A percentile compares a stretch with the other conserved stretches of the same genome.
phyloP scores from a whole-genome alignment of 2,888 invertebrate species.

The Orchesellides sinensis region DNA sequence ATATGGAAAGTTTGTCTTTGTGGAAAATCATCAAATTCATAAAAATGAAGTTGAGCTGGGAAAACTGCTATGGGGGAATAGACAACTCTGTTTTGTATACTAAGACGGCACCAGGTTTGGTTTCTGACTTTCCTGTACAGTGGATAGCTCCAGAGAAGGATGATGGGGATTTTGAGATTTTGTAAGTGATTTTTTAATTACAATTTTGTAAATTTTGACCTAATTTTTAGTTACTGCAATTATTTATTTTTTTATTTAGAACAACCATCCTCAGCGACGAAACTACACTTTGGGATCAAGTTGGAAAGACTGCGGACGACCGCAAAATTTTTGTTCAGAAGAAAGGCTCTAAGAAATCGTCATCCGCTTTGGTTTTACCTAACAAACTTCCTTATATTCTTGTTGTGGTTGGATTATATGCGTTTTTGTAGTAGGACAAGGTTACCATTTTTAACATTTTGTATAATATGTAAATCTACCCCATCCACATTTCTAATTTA shows the following conservation, averaged over 20 bases:
- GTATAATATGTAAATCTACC: no score
- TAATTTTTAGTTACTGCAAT: background rate
- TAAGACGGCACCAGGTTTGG: background rate
- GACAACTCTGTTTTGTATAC: background rate
- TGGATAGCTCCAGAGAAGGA: constrained; percentile 20
- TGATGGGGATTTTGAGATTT: constrained; percentile 13
- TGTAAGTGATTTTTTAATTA: constrained; percentile 17
- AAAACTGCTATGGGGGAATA: constrained; percentile 25
- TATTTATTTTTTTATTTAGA: background rate
- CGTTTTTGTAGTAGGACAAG: no score
- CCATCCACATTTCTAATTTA: no score
- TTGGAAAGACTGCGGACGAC: background rate
- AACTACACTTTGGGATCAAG: background rate
- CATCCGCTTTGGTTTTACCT: no score
- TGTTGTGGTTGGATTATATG: no score
- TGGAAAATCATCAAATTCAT: background rate
- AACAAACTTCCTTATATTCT: no score
- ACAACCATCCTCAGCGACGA: background rate
- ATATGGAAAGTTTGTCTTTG: constrained; percentile 9
- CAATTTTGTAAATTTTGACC: background rate
- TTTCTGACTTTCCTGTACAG: constrained; percentile 15
- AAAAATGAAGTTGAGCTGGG: background rate
- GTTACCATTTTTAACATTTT: no score
- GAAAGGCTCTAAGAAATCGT: background rate
- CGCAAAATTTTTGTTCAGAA: constrained; percentile 2